phyloP scores from a whole-genome alignment of 2,113 vertebrate species.

The Carassius auratus region DNA sequence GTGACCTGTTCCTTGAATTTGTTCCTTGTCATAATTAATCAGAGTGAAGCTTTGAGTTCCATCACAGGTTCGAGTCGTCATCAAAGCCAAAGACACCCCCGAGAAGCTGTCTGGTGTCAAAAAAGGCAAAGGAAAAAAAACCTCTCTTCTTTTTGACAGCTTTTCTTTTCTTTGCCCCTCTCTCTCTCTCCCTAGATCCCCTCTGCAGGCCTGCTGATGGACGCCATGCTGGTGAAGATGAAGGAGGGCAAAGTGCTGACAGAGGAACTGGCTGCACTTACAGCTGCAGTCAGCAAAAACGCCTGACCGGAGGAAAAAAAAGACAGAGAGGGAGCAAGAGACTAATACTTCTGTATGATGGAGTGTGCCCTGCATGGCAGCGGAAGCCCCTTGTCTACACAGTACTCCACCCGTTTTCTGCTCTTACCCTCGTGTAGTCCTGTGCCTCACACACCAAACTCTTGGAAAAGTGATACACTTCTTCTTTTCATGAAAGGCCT shows the following conservation, averaged over 20 bases:
- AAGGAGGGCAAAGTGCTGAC: conserved; percentile 88
- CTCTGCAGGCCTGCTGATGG: conserved; percentile 86
- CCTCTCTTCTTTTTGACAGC: conserved; percentile 71
- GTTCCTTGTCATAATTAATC: conserved; percentile 34
- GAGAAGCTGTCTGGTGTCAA: conserved; percentile 39
- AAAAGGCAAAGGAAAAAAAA: conserved; percentile 17
- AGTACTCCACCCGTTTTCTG: conserved; percentile 15
- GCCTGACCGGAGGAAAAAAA: conserved; percentile 71
- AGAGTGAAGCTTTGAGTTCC: conserved; percentile 4
- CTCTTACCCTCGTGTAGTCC: neutral
- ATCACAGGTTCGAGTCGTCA: conserved; percentile 25
- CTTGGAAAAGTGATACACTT: neutral
- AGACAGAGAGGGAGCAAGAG: conserved; percentile 28
- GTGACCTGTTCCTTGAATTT: conserved; percentile 36
- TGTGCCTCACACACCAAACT: neutral
- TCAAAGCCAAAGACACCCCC: conserved; percentile 33
- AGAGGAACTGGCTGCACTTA: conserved; percentile 84
- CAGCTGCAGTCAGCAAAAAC: conserved; percentile 78
- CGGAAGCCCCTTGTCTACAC: conserved; percentile 33
- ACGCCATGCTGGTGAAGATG: conserved; percentile 88
- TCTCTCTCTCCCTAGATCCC: conserved; percentile 83
- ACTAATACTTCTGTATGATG: conserved; percentile 36
- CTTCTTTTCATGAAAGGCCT: neutral
- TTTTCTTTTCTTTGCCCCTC: conserved; percentile 61
- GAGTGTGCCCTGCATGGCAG: conserved; percentile 60